phyloP scores from a whole-genome alignment of 2,888 invertebrate species.

The Aquatica leii region DNA sequence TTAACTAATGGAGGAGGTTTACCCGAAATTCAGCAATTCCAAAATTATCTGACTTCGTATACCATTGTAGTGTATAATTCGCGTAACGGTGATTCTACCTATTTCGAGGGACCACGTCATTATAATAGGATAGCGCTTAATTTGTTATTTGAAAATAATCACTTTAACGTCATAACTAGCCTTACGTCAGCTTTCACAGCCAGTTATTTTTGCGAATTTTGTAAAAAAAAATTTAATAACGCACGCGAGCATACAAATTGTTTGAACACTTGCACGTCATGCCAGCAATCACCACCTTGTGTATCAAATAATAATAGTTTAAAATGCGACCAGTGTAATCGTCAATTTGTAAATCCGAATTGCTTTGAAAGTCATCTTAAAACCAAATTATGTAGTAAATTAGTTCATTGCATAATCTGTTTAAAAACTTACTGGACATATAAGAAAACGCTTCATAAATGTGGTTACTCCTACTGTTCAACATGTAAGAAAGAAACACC shows the following conservation, averaged over 20 bases:
- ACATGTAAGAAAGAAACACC: no score
- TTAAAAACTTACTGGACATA: constrained; percentile 1
- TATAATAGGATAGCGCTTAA: neutral
- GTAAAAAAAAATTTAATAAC: neutral
- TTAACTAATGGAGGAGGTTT: neutral
- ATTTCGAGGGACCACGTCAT: neutral
- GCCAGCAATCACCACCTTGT: neutral
- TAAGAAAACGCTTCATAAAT: neutral
- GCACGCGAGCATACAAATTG: neutral
- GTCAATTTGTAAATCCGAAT: no score
- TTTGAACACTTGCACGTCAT: neutral
- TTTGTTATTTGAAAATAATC: neutral
- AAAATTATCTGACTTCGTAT: neutral
- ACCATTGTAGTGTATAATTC: neutral
- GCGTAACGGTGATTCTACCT: neutral
- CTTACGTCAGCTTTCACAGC: neutral
- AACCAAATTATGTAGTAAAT: neutral
- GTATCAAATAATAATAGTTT: no score
- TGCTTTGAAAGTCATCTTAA: no score
- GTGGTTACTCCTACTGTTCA: neutral
- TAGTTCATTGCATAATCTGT: neutral
- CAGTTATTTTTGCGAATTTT: constrained; percentile 5
- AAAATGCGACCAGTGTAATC: no score
- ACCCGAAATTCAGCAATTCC: neutral
- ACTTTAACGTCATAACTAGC: constrained; percentile 6